Evolutionary conservation across 2,797 vertebrate genomes (phyloP), one percentile per base, ranked within the genome.

Genomic region (Chaetodon trifasciatus): DNA sequence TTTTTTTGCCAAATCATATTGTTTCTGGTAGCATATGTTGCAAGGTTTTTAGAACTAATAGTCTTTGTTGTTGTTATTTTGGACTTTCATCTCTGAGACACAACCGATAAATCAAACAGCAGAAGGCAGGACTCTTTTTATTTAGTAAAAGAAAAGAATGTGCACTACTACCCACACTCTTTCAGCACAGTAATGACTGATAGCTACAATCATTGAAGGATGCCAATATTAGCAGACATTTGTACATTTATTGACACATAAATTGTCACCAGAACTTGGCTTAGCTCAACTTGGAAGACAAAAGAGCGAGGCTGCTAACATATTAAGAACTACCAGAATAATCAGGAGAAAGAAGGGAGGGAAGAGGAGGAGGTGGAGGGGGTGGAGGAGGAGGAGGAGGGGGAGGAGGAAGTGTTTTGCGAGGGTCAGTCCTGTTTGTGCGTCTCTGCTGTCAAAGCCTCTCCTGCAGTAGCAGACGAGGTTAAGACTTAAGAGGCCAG

Each of bases 361-460:
- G 62, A 73, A 64, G 64, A 69, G 56, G 74, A 74, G 66, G 24
- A 76, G 71, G 69, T 47, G 63, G 44, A 61, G 46, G 49, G 28
- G 28, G 28, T n/a, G 4, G 70, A 52, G 64, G 46, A 62, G 47
- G 50, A 65, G 70, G 35, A 23, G 74, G 66, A 61, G 39, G 73
- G 61, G 46, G 58, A 62, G 42, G 62, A 77, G 53, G 69, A 68
- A 69, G 79, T 62, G 67, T 62, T 85, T 67, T 77, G 81, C 0
- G 55, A 72, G 79, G 76, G 86, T 85, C 86, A 84, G 81, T 70
- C 77, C 81, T 87, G 72, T 90, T 84, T 90, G 88, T 89, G 88
- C 80, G 78, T 91, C 83, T 91, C 83, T 90, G 89, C 93, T 95
- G 94, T 95, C 94, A 95, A 89, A 91, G 92, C 87, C 78, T 92